Percentiles rank a stretch among this genome's conserved stretches.
These are phyloP conservation scores for Irena cyanogastra DNA, from an alignment of 2,113 vertebrate genomes.

Conservation along the genomic window DNA sequence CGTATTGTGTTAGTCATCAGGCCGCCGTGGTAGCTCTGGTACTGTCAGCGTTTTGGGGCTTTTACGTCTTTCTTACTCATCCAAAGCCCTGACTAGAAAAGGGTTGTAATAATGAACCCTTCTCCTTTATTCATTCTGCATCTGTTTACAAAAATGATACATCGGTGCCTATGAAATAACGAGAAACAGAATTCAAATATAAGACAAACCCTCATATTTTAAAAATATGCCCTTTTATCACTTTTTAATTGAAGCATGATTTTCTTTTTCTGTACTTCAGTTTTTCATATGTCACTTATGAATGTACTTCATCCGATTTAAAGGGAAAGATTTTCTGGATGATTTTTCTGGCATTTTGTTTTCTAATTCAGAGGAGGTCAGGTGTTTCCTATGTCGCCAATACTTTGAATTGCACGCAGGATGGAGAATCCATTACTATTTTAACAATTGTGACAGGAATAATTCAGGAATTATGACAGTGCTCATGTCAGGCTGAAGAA, in stretches of 20 bases:
- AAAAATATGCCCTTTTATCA: not conserved
- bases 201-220: not conserved
- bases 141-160: not conserved
- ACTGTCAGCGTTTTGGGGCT: conserved; percentile 54
- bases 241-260: not conserved
- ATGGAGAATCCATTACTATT: not conserved
- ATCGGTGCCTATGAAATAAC: not conserved
- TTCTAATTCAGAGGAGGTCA: not conserved
- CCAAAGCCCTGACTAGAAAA: not conserved
- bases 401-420: not conserved
- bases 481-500: not conserved
- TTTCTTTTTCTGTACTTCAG: not conserved
- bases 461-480: not conserved
- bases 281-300: not conserved
- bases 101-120: not conserved
- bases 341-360: not conserved
- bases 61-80: conserved; percentile 33
- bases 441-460: not conserved
- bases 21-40: not conserved
- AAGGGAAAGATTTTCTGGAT: not conserved
- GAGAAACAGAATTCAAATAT: not conserved
- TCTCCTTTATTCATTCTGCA: not conserved
- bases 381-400: not conserved
- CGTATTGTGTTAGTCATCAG: conserved; percentile 52
- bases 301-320: not conserved